Evolutionary conservation across 2,113 vertebrate species (phyloP), one percentile per base, ranked within the genome.

Genomic region (Xenopus borealis): DNA sequence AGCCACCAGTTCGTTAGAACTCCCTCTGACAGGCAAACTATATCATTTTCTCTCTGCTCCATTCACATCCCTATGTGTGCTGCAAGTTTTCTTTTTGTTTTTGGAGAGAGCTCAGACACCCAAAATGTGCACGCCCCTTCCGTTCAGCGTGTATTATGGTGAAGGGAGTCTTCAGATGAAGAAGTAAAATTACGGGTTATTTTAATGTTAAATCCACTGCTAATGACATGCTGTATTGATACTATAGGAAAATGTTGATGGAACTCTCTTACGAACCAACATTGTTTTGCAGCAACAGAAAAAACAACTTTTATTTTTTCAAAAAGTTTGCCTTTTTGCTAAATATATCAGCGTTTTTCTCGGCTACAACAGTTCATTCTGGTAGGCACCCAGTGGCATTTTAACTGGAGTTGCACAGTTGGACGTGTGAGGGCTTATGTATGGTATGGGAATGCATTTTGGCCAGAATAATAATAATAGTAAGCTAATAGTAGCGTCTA

Each of bases 1-100:
- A 45, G 57, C 67, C 67, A 13, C 61, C 20, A 62, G 14, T 47
- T 55, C 17, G 14, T 65, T 70, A 77, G 30, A 53, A 57, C 74
- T 57, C 58, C 27, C 66, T 55, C 13, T 70, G 66, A 70, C 58
- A 70, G 59, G 23, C 67, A 64, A 64, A 70, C 57, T 46, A 64
- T 77, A 68, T 77, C 64, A 77, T 77, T 77, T 76, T n/a, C 66
- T 63, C 20, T 27, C 10, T 11, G 47, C 27, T 57, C 52, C n/a
- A 63, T 77, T 62, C 58, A 45, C 16, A 7, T 55, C 59, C 40
- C 16, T 62, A 11, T 57, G 20, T 55, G 57, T 63, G 64, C 40
- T 63, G 30, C 20, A 23, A n/a, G n/a, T 50, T 63, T 52, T 62
- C 61, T 59, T 77, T 55, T 77, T 47, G 14, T 70, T n/a, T 69